Conservation (phyloP, 2,888 invertebrate genomes). For the Morpho deidamia region DNA sequence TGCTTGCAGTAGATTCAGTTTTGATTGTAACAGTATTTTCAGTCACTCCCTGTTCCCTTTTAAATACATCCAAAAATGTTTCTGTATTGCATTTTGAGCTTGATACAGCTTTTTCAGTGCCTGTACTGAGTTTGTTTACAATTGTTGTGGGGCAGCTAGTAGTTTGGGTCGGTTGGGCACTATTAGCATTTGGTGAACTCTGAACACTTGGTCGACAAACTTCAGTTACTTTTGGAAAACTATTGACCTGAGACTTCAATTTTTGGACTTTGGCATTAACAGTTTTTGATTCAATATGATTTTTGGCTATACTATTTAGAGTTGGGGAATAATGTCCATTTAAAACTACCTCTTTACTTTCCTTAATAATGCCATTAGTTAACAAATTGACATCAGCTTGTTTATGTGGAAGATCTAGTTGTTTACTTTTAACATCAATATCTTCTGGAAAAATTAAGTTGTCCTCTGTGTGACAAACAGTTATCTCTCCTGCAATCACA, state of each 20-base stretch:
- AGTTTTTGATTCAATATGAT: slow-evolving; percentile 44
- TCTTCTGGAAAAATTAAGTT: slow-evolving; percentile 56
- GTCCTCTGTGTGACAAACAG: slow-evolving; percentile 71
- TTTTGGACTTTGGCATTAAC: slow-evolving; percentile 57
- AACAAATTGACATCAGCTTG: slow-evolving; percentile 49
- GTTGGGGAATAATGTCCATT: slow-evolving; percentile 57
- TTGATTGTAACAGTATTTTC: slow-evolving; percentile 32
- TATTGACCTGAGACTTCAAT: slow-evolving; percentile 42
- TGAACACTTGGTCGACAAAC: slow-evolving; percentile 39
- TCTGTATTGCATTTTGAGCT: slow-evolving; percentile 42
- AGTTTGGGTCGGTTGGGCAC: slow-evolving; percentile 27
- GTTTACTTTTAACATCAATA: slow-evolving; percentile 49
- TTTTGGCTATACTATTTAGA: slow-evolving; percentile 26
- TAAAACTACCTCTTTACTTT: slow-evolving; percentile 43
- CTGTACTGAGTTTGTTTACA: slow-evolving; percentile 58
- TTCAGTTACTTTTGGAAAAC: slow-evolving; percentile 39
- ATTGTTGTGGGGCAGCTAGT: slow-evolving; percentile 48
- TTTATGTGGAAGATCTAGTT: slow-evolving; percentile 51
- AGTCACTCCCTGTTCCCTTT: slow-evolving; percentile 59
- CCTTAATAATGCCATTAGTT: slow-evolving; percentile 56
- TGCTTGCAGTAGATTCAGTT: slow-evolving; percentile 39
- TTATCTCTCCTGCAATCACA: slow-evolving; percentile 68
- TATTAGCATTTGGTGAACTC: slow-evolving; percentile 44
- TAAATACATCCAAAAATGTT: slow-evolving; percentile 71
- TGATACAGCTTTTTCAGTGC: slow-evolving; percentile 37